phyloP scores from a whole-genome alignment of 2,888 invertebrate genomes.

The Danaus chrysippus region DNA sequence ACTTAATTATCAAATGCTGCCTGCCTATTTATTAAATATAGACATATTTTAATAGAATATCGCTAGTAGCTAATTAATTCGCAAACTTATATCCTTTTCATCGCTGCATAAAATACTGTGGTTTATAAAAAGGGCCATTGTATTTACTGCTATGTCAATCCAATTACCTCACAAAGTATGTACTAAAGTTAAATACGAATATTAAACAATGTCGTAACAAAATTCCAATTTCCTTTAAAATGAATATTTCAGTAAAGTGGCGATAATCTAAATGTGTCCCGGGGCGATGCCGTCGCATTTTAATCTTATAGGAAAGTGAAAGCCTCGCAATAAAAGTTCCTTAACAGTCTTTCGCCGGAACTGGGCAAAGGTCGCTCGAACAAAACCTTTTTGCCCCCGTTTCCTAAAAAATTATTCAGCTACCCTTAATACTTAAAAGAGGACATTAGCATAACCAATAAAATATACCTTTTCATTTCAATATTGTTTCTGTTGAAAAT shows the following conservation, averaged over 20 bases:
- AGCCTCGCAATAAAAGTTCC: slow-evolving; percentile 29
- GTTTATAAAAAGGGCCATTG: not conserved
- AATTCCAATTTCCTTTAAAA: slow-evolving; percentile 29
- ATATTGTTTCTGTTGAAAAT: not conserved
- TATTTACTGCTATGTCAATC: not conserved
- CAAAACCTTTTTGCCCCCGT: slow-evolving; percentile 15
- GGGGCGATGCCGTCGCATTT: slow-evolving; percentile 21
- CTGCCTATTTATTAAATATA: too few relatives aligned
- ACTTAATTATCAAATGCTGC: too few relatives aligned
- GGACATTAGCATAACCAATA: slow-evolving; percentile 4
- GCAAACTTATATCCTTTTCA: too few relatives aligned
- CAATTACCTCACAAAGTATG: slow-evolving; percentile 10
- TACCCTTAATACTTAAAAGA: slow-evolving; percentile 8
- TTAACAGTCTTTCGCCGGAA: slow-evolving; percentile 28
- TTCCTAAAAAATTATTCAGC: slow-evolving; percentile 19
- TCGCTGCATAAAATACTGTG: too few relatives aligned
- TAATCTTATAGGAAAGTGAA: slow-evolving; percentile 29
- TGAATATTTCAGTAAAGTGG: slow-evolving; percentile 20
- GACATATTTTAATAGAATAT: too few relatives aligned
- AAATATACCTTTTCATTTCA: slow-evolving; percentile 2
- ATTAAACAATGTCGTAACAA: slow-evolving; percentile 19
- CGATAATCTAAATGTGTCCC: slow-evolving; percentile 26
- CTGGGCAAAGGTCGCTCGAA: slow-evolving; percentile 24
- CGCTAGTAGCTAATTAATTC: too few relatives aligned
- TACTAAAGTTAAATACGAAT: slow-evolving; percentile 17